Conservation (phyloP, 2,113 vertebrate genomes). For the Dicaeum eximium region DNA sequence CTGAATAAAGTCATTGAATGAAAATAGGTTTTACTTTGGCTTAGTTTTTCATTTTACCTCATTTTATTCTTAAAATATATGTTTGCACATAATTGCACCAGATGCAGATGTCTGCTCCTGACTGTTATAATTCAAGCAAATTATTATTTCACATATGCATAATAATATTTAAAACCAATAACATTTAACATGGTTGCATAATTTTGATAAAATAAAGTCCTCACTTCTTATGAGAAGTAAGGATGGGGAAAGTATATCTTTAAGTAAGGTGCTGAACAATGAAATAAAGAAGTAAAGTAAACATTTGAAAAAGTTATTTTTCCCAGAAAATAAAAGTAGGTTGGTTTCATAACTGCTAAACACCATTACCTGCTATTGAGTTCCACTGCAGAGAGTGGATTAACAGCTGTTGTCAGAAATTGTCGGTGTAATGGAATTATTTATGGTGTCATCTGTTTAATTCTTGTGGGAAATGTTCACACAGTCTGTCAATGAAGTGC, state of each 20-base stretch:
- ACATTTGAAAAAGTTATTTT: neutral
- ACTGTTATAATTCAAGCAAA: neutral
- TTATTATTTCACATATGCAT: neutral
- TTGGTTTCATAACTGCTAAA: neutral
- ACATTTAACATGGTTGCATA: neutral
- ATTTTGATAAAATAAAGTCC: neutral
- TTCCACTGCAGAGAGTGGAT: neutral
- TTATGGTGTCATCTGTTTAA: conserved; percentile 61
- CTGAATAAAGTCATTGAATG: neutral
- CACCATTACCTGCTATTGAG: neutral
- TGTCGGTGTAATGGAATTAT: conserved; percentile 62
- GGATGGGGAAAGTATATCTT: neutral
- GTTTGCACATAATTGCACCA: neutral
- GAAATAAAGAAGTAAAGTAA: neutral
- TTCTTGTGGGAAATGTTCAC: conserved; percentile 42
- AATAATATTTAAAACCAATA: neutral
- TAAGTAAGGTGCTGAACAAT: neutral
- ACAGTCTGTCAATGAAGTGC: conserved; percentile 43
- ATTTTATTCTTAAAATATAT: neutral
- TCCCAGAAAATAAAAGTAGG: neutral
- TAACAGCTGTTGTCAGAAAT: conserved; percentile 57
- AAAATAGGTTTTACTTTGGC: neutral
- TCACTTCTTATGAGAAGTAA: neutral
- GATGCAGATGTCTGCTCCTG: neutral
- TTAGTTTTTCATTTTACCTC: neutral